Conservation (phyloP, 2,888 invertebrate genomes). For the Notodonta ziczac region DNA sequence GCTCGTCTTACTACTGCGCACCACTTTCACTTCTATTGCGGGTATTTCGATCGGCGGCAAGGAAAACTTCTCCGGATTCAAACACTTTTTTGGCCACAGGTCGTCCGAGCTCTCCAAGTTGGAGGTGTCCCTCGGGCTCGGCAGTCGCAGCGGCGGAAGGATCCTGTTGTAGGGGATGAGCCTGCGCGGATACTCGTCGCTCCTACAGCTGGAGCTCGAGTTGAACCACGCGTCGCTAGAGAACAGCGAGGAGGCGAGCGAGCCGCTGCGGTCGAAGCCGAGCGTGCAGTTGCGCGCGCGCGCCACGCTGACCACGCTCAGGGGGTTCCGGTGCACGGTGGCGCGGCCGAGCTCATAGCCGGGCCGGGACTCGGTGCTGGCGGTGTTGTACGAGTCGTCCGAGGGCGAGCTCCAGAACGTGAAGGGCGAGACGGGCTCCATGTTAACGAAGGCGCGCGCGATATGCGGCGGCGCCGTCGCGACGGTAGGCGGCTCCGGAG, state of each 20-base stretch:
- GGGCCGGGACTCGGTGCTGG: constrained; percentile 21
- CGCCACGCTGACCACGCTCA: constrained; percentile 42
- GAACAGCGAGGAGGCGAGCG: constrained; percentile 60
- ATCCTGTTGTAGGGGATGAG: constrained; percentile 56
- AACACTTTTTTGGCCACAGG: constrained; percentile 56
- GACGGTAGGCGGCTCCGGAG: constrained; percentile 71
- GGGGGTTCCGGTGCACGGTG: constrained; percentile 50
- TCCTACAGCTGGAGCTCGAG: constrained; percentile 51
- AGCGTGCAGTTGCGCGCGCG: constrained; percentile 42
- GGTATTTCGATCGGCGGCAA: constrained; percentile 56
- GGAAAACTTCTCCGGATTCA: constrained; percentile 56
- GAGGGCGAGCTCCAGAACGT: constrained; percentile 47
- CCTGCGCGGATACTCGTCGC: constrained; percentile 47
- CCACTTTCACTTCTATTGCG: constrained; percentile 24
- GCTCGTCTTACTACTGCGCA: constrained; percentile 30
- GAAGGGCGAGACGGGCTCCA: constrained; percentile 59
- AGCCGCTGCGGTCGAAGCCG: constrained; percentile 44
- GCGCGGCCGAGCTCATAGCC: constrained; percentile 51
- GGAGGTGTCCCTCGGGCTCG: constrained; percentile 49
- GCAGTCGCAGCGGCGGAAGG: constrained; percentile 67
- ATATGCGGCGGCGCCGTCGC: constrained; percentile 52
- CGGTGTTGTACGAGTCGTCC: constrained; percentile 46
- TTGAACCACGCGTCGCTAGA: constrained; percentile 63
- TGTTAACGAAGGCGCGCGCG: constrained; percentile 60
- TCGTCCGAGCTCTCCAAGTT: constrained; percentile 51